phyloP scores from a whole-genome alignment of 2,888 invertebrate genomes.

The Papilio gigon region DNA sequence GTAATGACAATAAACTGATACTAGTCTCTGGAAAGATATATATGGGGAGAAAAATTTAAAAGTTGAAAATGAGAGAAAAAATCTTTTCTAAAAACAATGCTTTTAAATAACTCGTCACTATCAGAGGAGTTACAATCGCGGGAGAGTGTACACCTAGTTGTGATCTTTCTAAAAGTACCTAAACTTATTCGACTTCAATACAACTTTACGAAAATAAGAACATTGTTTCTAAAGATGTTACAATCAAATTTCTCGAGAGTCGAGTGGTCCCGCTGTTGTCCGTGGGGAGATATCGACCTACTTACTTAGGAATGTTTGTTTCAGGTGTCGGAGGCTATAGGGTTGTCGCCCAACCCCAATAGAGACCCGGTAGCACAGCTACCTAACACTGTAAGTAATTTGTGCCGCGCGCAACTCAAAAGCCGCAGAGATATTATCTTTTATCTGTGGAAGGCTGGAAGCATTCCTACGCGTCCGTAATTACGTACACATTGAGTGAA shows the following conservation, averaged over 20 bases:
- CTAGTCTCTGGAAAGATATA: background rate
- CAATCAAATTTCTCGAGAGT: conserved; percentile 42
- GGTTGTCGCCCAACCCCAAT: conserved; percentile 71
- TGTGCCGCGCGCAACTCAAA: conserved; percentile 2
- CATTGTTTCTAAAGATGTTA: conserved; percentile 22
- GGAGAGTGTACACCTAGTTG: too few relatives aligned
- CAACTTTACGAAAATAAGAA: too few relatives aligned
- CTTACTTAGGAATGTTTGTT: conserved; percentile 63
- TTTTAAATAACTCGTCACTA: too few relatives aligned
- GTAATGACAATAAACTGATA: background rate
- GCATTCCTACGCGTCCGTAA: conserved; percentile 8
- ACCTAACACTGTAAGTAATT: conserved; percentile 68
- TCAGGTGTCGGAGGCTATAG: conserved; percentile 74
- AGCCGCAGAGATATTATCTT: conserved; percentile 2
- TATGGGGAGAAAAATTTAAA: background rate
- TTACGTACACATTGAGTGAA: conserved; percentile 7
- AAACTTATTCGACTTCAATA: too few relatives aligned
- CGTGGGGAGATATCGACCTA: conserved; percentile 68
- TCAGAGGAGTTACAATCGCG: too few relatives aligned
- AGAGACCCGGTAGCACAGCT: conserved; percentile 68
- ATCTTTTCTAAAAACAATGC: too few relatives aligned
- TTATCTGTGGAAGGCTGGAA: background rate
- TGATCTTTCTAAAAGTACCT: too few relatives aligned
- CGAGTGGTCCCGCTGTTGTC: conserved; percentile 39
- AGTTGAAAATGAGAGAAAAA: too few relatives aligned